Conservation (phyloP, 2,113 vertebrate genomes). For the Eupsittula cactorum region DNA sequence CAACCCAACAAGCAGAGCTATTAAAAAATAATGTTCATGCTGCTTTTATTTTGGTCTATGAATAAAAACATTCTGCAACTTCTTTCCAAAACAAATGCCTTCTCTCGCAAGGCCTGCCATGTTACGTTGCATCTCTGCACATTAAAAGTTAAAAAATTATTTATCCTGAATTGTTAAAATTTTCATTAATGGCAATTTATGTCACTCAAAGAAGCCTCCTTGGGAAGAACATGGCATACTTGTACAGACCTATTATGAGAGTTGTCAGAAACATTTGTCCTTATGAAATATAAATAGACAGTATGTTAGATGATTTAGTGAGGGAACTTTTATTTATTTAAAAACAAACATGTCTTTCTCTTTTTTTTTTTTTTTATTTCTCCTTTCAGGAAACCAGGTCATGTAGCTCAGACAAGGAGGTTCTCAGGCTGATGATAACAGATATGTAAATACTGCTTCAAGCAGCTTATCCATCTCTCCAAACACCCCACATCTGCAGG, state of each 20-base stretch:
- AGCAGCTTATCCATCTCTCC: neutral
- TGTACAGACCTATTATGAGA: conserved; percentile 90
- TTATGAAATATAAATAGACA: conserved; percentile 91
- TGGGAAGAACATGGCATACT: conserved; percentile 82
- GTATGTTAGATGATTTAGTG: conserved; percentile 78
- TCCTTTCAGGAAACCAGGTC: conserved; percentile 72
- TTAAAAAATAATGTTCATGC: conserved; percentile 70
- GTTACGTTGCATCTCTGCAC: conserved; percentile 70
- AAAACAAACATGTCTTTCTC: conserved; percentile 73
- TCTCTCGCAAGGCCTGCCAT: conserved; percentile 74
- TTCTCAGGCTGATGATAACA: conserved; percentile 41
- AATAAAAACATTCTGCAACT: conserved; percentile 66
- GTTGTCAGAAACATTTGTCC: conserved; percentile 93
- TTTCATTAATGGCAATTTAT: conserved; percentile 92
- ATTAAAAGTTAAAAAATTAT: conserved; percentile 92
- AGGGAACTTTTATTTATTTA: conserved; percentile 83
- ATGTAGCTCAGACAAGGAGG: conserved; percentile 33
- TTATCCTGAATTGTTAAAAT: conserved; percentile 89
- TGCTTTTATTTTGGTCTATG: conserved; percentile 69
- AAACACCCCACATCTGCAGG: neutral
- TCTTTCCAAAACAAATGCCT: conserved; percentile 80
- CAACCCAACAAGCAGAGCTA: conserved; percentile 53
- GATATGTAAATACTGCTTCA: conserved; percentile 23
- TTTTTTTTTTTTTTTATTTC: conserved; percentile 62
- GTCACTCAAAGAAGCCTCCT: conserved; percentile 83